Evolutionary conservation across 2,113 vertebrate genomes (phyloP), one percentile per base, ranked within the genome.

Genomic region (Megaleporinus macrocephalus): DNA sequence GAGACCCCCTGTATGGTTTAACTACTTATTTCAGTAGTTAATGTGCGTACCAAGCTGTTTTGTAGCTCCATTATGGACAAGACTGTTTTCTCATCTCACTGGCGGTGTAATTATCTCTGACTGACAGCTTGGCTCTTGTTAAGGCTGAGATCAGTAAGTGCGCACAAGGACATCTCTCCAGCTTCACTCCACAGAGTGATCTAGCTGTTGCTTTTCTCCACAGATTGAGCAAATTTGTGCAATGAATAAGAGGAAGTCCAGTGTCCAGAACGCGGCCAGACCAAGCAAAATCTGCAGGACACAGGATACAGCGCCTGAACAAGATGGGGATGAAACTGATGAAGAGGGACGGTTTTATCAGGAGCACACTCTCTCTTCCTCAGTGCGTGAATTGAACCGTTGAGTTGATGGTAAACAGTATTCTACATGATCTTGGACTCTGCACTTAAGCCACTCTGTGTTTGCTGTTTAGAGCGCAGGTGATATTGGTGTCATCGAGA

Each of bases 401-500:
- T 88, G 1, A 30, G 13, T 68, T 68, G 14, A 80, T 24, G 5
- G 20, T 59, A 12, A 5, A 12, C n/a, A 49, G 18, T 15, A 16
- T 49, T 26, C 2, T 14, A 11, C 68, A 70, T 26, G 30, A 33
- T 6, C 18, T 53, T 65, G 41, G 30, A 49, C 53, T 47, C 5
- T 72, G 30, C 5, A 14, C 14, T 73, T 6, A 20, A 15, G 15
- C 69, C 33, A 65, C 18, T 0, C 71, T 49, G 49, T 22, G 44
- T 4, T 82, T 89, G 83, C 84, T 77, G 81, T 85, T 66, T 83
- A 97, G 96, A 87, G 85, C 61, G 89, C 84, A 0, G 95, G 95
- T 29, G 96, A 97, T 62, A 96, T 96, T 73, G 97, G 97, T 74
- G 94, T 97, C 89, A 96, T 97, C 61, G 97, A 98, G 91, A 96